phyloP scores from a whole-genome alignment of 1,140 invertebrate species.

The Vanessa tameamea region DNA sequence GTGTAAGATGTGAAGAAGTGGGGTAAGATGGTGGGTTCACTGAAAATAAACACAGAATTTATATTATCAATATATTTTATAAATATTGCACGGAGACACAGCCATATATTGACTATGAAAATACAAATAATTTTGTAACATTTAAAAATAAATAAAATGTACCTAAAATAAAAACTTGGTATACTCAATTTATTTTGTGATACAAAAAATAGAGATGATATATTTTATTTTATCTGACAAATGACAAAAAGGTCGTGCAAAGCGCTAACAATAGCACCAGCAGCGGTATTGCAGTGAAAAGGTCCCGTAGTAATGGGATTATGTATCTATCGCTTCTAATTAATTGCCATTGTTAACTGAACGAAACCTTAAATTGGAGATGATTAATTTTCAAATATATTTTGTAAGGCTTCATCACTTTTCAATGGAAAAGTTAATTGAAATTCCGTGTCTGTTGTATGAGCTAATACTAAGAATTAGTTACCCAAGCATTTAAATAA shows the following conservation, averaged over 20 bases:
- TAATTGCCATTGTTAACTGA: constrained; percentile 43
- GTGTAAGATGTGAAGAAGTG: no score
- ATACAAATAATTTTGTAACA: no score
- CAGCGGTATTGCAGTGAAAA: constrained; percentile 25
- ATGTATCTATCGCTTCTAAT: constrained; percentile 47
- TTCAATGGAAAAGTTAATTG: not conserved
- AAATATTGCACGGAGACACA: no score
- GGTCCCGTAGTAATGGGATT: constrained; percentile 44
- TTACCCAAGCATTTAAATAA: no score
- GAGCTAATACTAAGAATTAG: no score
- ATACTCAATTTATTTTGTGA: no score
- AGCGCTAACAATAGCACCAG: constrained; percentile 16
- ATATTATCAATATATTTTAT: no score
- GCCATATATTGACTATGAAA: no score
- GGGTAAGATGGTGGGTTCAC: no score
- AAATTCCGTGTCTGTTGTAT: not conserved
- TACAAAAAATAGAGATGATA: not conserved
- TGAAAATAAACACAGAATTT: no score
- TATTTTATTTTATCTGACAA: not conserved
- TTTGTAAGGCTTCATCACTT: constrained; percentile 15
- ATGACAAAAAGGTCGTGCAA: not conserved
- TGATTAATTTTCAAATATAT: constrained; percentile 43
- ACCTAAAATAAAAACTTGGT: no score
- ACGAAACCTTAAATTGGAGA: constrained; percentile 44
- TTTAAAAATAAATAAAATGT: no score